Conservation (phyloP, 2,797 vertebrate species). For the Champsocephalus esox region DNA sequence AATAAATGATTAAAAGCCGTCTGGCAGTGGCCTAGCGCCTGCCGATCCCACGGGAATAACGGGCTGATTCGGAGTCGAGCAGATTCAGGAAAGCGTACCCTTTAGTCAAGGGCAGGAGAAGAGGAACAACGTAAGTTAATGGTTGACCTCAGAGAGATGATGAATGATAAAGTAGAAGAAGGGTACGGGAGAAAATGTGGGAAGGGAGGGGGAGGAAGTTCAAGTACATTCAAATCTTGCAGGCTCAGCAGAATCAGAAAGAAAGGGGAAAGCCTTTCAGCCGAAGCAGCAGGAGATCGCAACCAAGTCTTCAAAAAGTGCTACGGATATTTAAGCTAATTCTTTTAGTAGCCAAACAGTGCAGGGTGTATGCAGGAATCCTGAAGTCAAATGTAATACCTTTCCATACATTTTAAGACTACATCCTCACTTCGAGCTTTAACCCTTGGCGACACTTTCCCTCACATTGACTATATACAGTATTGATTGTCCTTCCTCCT, state of each 20-base stretch:
- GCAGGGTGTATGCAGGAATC: too few species aligned
- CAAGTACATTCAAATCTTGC: conserved; percentile 23
- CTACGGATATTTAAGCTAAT: too few species aligned
- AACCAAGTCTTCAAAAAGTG: too few species aligned
- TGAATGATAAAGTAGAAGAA: conserved; percentile 48
- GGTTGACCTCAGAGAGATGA: conserved; percentile 53
- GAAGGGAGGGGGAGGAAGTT: conserved; percentile 3
- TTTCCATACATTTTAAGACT: too few species aligned
- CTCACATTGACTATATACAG: too few species aligned
- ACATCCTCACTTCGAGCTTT: too few species aligned
- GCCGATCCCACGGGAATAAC: conserved; percentile 36
- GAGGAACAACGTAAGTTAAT: conserved; percentile 55
- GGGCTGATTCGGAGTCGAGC: conserved; percentile 49
- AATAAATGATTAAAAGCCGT: conserved; percentile 82
- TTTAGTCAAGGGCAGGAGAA: conserved; percentile 65
- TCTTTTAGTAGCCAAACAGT: too few species aligned
- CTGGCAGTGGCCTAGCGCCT: conserved; percentile 58
- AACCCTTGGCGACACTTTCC: too few species aligned
- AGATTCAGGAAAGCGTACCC: conserved; percentile 47
- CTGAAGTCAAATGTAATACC: too few species aligned
- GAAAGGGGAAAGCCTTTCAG: background rate
- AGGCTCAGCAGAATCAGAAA: background rate
- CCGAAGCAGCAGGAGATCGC: background rate
- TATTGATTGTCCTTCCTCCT: too few species aligned
- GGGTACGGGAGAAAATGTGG: conserved; percentile 12